Percentiles rank a stretch among this genome's conserved stretches.
These are phyloP conservation scores for Mya arenaria DNA, from an alignment of 1,140 invertebrate species.

Conservation along the genomic window DNA sequence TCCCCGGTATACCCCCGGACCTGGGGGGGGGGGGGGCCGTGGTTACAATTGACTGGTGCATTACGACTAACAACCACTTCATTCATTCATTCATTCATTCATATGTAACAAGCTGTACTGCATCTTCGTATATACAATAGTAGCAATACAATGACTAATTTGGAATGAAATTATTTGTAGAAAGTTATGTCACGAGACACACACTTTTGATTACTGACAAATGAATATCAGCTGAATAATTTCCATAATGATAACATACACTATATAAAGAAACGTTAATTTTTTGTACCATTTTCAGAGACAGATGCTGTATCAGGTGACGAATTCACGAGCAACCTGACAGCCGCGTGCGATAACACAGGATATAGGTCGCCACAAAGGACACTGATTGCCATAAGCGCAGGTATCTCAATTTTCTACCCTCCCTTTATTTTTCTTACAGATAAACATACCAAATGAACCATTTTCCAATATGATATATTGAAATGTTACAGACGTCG, in stretches of 20 bases:
- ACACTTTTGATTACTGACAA: neutral
- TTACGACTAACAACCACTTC: too few species aligned
- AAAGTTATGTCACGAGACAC: neutral
- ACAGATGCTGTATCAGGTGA: slow-evolving; percentile 14
- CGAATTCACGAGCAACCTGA: neutral
- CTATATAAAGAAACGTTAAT: neutral
- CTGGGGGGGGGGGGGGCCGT: too few species aligned
- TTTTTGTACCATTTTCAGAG: neutral
- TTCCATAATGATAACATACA: neutral
- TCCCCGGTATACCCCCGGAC: too few species aligned
- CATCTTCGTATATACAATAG: too few species aligned
- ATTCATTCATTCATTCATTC: too few species aligned
- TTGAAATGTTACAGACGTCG: neutral
- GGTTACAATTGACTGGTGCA: too few species aligned
- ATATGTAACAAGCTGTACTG: too few species aligned
- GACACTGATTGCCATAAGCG: slow-evolving; percentile 5
- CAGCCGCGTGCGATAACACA: slow-evolving; percentile 1
- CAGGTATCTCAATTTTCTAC: neutral
- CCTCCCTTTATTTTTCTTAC: neutral
- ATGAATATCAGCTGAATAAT: neutral
- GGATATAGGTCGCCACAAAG: neutral
- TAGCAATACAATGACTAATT: too few species aligned
- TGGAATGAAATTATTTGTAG: neutral
- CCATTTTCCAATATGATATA: neutral
- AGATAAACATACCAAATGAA: neutral